phyloP scores from a whole-genome alignment of 2,113 vertebrate genomes.

The Phylloscopus trochiloides region DNA sequence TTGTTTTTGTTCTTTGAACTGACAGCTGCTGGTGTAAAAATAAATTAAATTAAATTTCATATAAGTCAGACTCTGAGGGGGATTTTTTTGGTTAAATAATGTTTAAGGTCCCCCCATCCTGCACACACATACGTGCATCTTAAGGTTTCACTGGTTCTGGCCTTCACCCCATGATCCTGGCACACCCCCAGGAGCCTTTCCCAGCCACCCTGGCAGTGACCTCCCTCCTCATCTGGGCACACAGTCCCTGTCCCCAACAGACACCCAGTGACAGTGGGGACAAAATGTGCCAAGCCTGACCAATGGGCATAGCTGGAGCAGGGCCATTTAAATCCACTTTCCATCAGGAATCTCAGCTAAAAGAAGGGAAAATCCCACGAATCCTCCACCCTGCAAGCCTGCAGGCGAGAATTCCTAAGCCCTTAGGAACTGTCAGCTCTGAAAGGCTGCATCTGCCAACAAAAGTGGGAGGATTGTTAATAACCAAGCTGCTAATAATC shows the following conservation, averaged over 20 bases:
- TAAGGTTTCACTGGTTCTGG: constrained; percentile 50
- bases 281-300: background rate
- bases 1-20: constrained; percentile 85
- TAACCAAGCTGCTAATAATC: background rate
- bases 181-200: background rate
- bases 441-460: background rate
- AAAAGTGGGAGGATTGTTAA: constrained; percentile 14
- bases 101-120: constrained; percentile 52
- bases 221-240: background rate
- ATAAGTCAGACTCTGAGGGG: constrained; percentile 73
- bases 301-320: background rate
- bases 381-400: background rate
- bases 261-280: rapidly evolving
- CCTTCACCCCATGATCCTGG: constrained; percentile 56
- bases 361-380: background rate
- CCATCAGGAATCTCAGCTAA: background rate
- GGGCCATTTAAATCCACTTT: background rate
- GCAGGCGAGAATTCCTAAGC: background rate
- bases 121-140: background rate
- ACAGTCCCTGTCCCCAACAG: background rate
- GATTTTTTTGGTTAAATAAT: constrained; percentile 66
- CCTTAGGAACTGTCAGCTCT: constrained; percentile 5
- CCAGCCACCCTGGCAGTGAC: background rate
- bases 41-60: constrained; percentile 85
- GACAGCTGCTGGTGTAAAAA: constrained; percentile 86